phyloP scores from a whole-genome alignment of 2,888 invertebrate genomes.

The Xestia ashworthii region DNA sequence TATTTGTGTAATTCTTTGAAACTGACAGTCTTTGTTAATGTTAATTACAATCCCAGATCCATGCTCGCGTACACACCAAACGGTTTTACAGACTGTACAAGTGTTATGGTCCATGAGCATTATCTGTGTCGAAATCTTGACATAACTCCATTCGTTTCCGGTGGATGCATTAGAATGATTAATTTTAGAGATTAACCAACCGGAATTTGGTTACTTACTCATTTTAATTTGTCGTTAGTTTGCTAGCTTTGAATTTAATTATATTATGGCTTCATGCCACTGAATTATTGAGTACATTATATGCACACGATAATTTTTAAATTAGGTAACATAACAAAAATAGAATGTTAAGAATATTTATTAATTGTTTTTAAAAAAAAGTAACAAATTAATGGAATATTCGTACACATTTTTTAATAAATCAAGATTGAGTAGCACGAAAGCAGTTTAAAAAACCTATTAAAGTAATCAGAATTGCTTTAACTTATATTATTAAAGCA shows the following conservation, averaged over 20 bases:
- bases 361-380: not conserved
- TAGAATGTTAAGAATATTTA: not conserved
- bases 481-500: no score
- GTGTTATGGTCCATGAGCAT: conserved; percentile 4
- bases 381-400: no score
- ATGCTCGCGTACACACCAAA: not conserved
- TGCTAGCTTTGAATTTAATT: not conserved
- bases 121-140: conserved; percentile 34
- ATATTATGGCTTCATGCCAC: not conserved
- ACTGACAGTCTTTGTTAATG: not conserved
- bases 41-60: not conserved
- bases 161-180: not conserved
- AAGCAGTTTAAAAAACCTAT: not conserved
- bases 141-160: conserved; percentile 12
- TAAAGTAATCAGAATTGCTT: not conserved
- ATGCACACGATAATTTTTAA: not conserved
- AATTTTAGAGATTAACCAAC: not conserved
- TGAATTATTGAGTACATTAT: not conserved
- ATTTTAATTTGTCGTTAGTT: no score
- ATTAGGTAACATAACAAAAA: not conserved
- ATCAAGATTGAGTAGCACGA: not conserved
- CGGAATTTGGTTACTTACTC: not conserved
- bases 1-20: not conserved
- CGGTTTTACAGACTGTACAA: conserved; percentile 4
- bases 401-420: no score